Conservation (phyloP, 2,113 vertebrate species). For the Ranitomeya imitator region DNA sequence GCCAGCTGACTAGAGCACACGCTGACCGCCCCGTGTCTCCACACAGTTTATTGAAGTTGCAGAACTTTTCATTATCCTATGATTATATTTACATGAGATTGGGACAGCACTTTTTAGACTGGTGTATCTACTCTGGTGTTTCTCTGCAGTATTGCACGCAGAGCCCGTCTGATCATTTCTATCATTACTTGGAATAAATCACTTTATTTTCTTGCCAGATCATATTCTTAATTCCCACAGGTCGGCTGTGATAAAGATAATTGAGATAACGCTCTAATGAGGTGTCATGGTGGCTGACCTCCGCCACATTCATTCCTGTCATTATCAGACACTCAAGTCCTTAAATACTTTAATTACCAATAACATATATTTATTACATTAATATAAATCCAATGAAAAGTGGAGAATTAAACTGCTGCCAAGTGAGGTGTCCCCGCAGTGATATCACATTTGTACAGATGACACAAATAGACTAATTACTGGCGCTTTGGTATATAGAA, state of each 20-base stretch:
- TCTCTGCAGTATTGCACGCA: not conserved
- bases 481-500: no score
- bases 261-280: not conserved
- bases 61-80: no score
- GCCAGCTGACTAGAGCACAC: no score
- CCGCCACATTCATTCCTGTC: not conserved
- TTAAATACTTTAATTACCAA: not conserved
- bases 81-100: no score
- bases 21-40: no score
- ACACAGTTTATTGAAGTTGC: no score
- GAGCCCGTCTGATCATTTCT: not conserved
- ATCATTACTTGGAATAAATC: no score
- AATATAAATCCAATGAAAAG: not conserved
- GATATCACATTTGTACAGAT: no score
- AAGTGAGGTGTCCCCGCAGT: no score
- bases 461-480: no score
- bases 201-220: not conserved
- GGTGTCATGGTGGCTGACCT: not conserved
- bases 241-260: not conserved
- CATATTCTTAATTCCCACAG: not conserved
- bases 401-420: not conserved
- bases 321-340: not conserved
- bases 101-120: no score
- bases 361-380: not conserved
- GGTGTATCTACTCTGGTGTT: no score